Evolutionary conservation across 2,888 invertebrate species (phyloP).

Genomic region (Microdon myrmicae): DNA sequence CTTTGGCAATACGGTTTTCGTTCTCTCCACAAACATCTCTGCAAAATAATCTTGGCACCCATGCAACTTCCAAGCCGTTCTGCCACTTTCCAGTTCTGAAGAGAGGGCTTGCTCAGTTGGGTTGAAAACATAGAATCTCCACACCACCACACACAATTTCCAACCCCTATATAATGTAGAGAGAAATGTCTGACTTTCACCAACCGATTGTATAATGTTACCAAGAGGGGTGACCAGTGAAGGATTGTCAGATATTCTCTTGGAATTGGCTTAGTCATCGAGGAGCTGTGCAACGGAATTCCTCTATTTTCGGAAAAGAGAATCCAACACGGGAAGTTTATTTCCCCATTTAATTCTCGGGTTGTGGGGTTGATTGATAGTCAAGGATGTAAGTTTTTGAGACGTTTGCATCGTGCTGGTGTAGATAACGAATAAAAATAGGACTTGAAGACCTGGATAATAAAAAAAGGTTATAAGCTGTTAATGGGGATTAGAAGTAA

Average conservation of each 20-base stretch:
- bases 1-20: too few species aligned
- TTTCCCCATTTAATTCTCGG: conserved; percentile 4
- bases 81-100: too few species aligned
- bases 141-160: too few species aligned
- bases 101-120: too few species aligned
- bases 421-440: conserved; percentile 13
- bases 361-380: background rate
- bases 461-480: conserved; percentile 23
- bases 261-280: conserved; percentile 17
- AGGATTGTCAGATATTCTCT: conserved; percentile 6
- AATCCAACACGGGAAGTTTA: background rate
- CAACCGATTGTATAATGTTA: conserved; percentile 28
- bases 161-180: too few species aligned
- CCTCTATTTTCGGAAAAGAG: background rate
- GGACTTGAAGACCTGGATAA: conserved; percentile 22
- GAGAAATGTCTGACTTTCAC: conserved; percentile 9
- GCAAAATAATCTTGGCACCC: too few species aligned
- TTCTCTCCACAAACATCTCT: too few species aligned
- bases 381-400: conserved; percentile 1
- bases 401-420: too few species aligned
- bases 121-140: conserved; percentile 21
- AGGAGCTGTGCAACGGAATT: background rate
- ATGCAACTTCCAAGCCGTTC: too few species aligned
- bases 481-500: too few species aligned
- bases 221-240: background rate